Evolutionary conservation across 1,140 invertebrate species (phyloP), one percentile per base, ranked within the genome.

Genomic region (Delia radicum): DNA sequence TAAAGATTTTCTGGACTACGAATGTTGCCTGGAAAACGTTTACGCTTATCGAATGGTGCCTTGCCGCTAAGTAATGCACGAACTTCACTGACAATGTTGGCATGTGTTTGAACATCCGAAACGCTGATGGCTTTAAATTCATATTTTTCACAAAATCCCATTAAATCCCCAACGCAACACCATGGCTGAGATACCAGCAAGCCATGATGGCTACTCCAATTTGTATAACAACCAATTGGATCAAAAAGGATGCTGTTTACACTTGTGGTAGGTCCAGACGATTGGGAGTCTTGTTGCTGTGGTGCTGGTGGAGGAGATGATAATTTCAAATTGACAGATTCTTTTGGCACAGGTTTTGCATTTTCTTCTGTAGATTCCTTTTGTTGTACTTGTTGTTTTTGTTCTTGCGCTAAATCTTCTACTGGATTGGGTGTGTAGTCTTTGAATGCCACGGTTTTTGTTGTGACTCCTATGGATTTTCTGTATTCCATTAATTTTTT

Each of bases 141-240:
- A 74, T 85, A 83, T 78, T 85, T 85, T 76, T 85, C 83, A 65
- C 83, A 85, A 67, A 85, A 85, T 26, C 79, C 79, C 78, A 85
- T 85, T n/a, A 85, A 76, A 71, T 85, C 83, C 2, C 83, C 82
- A 69, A 85, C 82, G 42, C 81, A 81, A 74, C 82, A 81, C 83
- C 83, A 85, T 6, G 83, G 74, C 77, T 79, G 78, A 15, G 80
- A 80, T 37, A 78, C 73, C 8, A 85, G 78, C 0, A 80, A 79
- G 7, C 75, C 77, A 74, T 85, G 83, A 18, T 78, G 78, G 33
- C 31, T 83, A 3, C 61, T 77, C 83, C 83, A 85, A 62, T 85
- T 85, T 69, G 77, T 77, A 63, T 85, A 85, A 27, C 79, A 61
- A 3, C 77, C 77, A 8, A 67, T 71, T 12, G n/a, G 24, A n/a